These are phyloP conservation scores for Butastur rufipennis DNA, from an alignment of 2,113 vertebrate genomes.

Conservation along the genomic window DNA sequence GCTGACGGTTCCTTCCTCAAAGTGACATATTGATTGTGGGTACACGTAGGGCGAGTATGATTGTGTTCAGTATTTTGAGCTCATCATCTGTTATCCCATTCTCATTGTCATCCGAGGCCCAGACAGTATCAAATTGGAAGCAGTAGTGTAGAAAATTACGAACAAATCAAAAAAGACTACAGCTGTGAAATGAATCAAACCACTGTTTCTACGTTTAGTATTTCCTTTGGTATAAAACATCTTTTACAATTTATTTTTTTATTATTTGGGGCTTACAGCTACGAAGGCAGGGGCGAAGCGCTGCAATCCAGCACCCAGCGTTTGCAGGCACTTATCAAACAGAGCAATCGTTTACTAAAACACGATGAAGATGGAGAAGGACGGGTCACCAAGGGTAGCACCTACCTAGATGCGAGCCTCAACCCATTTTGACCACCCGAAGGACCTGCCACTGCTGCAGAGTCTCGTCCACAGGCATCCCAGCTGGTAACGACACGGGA, in stretches of 20 bases:
- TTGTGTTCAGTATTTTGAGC: constrained; percentile 61
- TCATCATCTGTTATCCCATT: constrained; percentile 74
- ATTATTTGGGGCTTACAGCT: neutral
- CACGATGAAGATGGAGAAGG: neutral
- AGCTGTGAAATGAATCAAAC: constrained; percentile 74
- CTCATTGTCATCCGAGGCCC: constrained; percentile 68
- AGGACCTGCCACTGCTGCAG: neutral
- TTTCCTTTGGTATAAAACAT: constrained; percentile 39
- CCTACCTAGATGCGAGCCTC: neutral
- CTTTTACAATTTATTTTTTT: neutral
- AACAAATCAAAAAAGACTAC: constrained; percentile 74
- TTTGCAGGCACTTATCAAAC: neutral
- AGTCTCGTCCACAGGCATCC: rapidly evolving
- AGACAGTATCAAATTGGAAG: constrained; percentile 74
- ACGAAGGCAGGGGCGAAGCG: neutral
- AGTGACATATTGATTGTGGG: constrained; percentile 69
- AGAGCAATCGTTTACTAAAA: neutral
- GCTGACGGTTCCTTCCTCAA: constrained; percentile 61
- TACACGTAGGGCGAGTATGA: constrained; percentile 26
- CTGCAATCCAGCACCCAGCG: neutral
- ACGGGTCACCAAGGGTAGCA: neutral
- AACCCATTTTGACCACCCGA: neutral
- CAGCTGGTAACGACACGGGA: neutral
- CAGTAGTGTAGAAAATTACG: constrained; percentile 76
- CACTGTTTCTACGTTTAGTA: neutral